Evolutionary conservation across 64 coral and sea anemone genomes (phyloP).

Genomic region (Acropora yongei): DNA sequence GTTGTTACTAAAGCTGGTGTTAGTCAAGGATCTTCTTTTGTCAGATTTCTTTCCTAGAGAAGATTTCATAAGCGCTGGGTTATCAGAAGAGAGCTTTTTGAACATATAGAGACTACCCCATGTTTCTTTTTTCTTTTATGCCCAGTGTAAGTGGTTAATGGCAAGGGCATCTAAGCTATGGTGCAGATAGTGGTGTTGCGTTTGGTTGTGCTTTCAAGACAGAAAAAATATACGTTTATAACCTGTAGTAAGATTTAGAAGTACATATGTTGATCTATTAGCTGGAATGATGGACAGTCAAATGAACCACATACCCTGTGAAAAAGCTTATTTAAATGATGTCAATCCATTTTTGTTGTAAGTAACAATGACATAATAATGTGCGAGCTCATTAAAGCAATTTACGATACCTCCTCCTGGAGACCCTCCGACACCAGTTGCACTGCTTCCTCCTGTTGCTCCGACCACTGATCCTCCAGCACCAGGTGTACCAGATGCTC

Average conservation of each 20-base stretch:
- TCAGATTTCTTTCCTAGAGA: background rate
- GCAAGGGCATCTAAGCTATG: too few species aligned
- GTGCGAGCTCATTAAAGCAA: background rate
- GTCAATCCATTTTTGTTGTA: too few species aligned
- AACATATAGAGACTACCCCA: background rate
- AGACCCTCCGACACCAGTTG: background rate
- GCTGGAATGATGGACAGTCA: too few species aligned
- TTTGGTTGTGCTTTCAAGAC: too few species aligned
- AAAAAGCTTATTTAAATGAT: too few species aligned
- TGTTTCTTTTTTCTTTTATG: background rate
- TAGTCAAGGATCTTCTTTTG: conserved; percentile 8
- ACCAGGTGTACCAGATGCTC: background rate
- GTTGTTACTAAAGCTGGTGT: background rate
- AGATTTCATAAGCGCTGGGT: background rate
- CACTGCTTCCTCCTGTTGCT: background rate
- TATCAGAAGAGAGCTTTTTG: background rate
- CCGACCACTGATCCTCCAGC: background rate
- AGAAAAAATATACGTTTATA: too few species aligned
- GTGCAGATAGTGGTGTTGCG: too few species aligned
- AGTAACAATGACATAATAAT: too few species aligned
- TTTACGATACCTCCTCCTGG: background rate
- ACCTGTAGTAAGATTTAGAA: too few species aligned
- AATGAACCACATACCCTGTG: too few species aligned
- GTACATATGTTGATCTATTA: too few species aligned
- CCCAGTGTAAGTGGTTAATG: too few species aligned